Conservation (phyloP, 2,113 vertebrate species). For the Pholis gunnellus region DNA sequence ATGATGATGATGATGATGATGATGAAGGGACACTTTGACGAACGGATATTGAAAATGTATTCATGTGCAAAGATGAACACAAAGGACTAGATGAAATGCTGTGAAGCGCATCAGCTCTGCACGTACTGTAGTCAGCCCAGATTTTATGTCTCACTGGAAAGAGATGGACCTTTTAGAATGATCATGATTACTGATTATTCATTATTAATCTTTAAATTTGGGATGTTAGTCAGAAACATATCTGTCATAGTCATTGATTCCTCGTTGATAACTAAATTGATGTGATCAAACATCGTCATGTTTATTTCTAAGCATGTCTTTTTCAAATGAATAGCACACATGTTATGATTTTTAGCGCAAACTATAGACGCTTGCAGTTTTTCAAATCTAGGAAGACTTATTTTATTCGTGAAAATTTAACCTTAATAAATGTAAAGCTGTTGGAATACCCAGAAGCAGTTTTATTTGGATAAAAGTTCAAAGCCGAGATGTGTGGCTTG, state of each 20-base stretch:
- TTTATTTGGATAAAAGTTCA: constrained; percentile 52
- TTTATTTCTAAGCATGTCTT: constrained; percentile 88
- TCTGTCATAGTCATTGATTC: constrained; percentile 45
- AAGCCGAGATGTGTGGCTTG: constrained; percentile 44
- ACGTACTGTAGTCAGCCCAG: constrained; percentile 49
- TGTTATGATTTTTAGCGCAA: constrained; percentile 81
- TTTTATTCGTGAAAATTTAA: constrained; percentile 54
- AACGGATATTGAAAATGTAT: constrained; percentile 57
- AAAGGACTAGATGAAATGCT: constrained; percentile 60
- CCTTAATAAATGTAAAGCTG: constrained; percentile 21
- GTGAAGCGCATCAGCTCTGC: constrained; percentile 43
- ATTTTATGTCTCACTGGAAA: constrained; percentile 58
- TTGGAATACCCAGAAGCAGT: constrained; percentile 20
- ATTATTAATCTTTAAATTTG: constrained; percentile 56
- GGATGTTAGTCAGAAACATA: constrained; percentile 35
- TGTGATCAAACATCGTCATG: constrained; percentile 74
- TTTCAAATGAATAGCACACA: constrained; percentile 67
- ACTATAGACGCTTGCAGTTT: constrained; percentile 87
- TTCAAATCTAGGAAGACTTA: constrained; percentile 84
- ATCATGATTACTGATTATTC: constrained; percentile 29
- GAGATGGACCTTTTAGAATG: constrained; percentile 52
- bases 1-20: constrained; percentile 85
- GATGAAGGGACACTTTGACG: constrained; percentile 85
- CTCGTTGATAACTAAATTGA: constrained; percentile 56
- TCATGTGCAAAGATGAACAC: constrained; percentile 52